These are phyloP conservation scores for Acrobeloides nanus DNA, from an alignment of 2,888 invertebrate genomes.

Conservation along the genomic window DNA sequence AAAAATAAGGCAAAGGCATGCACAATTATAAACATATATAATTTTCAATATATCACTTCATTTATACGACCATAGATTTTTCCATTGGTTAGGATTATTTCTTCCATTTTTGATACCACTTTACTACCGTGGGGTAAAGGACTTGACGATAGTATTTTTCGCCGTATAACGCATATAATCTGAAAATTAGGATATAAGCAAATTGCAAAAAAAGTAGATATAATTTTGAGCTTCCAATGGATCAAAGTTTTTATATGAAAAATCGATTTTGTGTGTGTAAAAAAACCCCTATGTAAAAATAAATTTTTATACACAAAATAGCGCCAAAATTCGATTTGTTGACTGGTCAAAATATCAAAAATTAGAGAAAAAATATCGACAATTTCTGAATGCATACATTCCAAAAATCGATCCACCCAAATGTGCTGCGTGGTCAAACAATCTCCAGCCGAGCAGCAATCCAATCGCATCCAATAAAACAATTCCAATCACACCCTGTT, in stretches of 20 bases:
- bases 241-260: too few species aligned
- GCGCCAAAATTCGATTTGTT: not conserved
- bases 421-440: slow-evolving; percentile 98
- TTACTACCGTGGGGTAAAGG: too few species aligned
- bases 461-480: slow-evolving; percentile 78
- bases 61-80: too few species aligned
- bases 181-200: slow-evolving; percentile 20
- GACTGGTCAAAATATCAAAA: not conserved
- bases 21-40: too few species aligned
- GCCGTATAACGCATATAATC: slow-evolving; percentile 37
- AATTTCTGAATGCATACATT: slow-evolving; percentile 57
- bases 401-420: slow-evolving; percentile 86
- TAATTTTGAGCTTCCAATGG: too few species aligned
- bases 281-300: not conserved
- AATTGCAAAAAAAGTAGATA: too few species aligned
- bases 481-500: slow-evolving; percentile 58
- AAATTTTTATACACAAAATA: not conserved
- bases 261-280: too few species aligned
- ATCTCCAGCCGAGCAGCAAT: slow-evolving; percentile 74
- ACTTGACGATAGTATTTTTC: too few species aligned
- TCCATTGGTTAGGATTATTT: too few species aligned
- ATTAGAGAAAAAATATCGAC: not conserved
- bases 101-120: too few species aligned
- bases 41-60: too few species aligned
- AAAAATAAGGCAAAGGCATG: too few species aligned